Percentiles rank a stretch among this genome's conserved stretches.
Evolutionary conservation across 2,113 vertebrate genomes (phyloP).

Genomic region (Sclerurus mexicanus): DNA sequence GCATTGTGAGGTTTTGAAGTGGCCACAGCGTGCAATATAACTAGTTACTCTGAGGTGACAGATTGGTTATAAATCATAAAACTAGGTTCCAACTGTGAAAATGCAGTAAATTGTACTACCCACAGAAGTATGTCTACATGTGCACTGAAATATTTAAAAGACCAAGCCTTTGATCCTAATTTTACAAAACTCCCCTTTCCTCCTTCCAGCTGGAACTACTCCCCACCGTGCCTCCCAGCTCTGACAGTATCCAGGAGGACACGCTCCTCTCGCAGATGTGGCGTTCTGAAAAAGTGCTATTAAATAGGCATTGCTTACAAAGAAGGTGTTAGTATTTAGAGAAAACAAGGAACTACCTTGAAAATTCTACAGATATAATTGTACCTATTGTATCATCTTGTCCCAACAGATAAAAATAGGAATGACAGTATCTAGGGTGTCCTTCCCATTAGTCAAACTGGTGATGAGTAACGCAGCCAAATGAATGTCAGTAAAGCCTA

Average conservation of each 20-base stretch:
- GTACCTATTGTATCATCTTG: background rate
- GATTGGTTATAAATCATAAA: background rate
- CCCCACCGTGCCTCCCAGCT: background rate
- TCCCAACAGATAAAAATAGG: slow-evolving; percentile 19
- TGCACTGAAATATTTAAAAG: background rate
- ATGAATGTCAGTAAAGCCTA: background rate
- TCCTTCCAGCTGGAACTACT: background rate
- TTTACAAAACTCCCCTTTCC: background rate
- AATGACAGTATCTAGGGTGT: background rate
- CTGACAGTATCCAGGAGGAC: background rate
- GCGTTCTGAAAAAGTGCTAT: background rate
- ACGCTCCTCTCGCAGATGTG: background rate
- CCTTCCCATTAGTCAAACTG: background rate
- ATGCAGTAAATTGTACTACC: background rate
- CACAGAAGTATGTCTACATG: background rate
- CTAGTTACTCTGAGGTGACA: background rate
- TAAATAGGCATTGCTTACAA: background rate
- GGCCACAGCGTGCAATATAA: background rate
- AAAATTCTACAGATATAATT: background rate
- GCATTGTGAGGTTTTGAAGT: background rate
- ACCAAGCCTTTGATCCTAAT: background rate
- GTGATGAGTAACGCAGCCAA: slow-evolving; percentile 8
- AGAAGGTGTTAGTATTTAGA: background rate
- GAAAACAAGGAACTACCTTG: background rate
- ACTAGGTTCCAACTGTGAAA: background rate